Percentiles rank a stretch among this genome's conserved stretches.
These are phyloP conservation scores for Chrysaora quinquecirrha DNA, from an alignment of 30 jellyfish, hydroid and myxozoan genomes.

Conservation along the genomic window DNA sequence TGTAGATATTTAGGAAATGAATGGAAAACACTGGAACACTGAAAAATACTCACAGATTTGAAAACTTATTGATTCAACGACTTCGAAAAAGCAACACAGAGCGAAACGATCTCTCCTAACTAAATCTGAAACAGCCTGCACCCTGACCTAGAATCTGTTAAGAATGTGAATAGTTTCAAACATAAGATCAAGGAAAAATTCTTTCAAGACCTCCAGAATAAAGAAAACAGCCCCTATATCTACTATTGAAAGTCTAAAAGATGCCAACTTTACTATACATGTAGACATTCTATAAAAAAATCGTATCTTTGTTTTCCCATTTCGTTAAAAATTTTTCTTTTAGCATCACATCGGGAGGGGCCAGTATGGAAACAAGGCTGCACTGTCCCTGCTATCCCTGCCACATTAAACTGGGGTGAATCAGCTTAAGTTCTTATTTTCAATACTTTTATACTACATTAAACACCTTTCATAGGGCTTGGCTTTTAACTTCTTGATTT, in stretches of 20 bases:
- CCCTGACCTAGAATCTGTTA: neutral
- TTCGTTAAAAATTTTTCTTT: neutral
- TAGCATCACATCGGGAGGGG: neutral
- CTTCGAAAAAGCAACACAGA: neutral
- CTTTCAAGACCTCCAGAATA: neutral
- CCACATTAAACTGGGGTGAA: neutral
- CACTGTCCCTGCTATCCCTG: neutral
- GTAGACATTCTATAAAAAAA: neutral
- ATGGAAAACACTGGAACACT: too few relatives aligned
- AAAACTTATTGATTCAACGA: neutral
- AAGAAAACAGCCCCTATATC: neutral
- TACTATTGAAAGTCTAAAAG: neutral
- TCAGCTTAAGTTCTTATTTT: neutral
- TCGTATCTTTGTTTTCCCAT: neutral
- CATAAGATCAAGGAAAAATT: neutral
- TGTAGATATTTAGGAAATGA: too few relatives aligned
- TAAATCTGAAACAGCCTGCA: neutral
- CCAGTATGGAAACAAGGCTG: too few relatives aligned
- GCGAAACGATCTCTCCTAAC: slow-evolving; percentile 1
- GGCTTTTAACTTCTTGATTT: too few relatives aligned
- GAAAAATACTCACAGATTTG: too few relatives aligned
- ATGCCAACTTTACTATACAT: neutral
- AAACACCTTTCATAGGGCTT: neutral
- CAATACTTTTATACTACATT: neutral
- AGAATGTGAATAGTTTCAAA: neutral